A percentile compares a stretch with the other conserved stretches of the same genome.
Conservation (phyloP, 2,113 vertebrate species). For the Meriones unguiculatus region DNA sequence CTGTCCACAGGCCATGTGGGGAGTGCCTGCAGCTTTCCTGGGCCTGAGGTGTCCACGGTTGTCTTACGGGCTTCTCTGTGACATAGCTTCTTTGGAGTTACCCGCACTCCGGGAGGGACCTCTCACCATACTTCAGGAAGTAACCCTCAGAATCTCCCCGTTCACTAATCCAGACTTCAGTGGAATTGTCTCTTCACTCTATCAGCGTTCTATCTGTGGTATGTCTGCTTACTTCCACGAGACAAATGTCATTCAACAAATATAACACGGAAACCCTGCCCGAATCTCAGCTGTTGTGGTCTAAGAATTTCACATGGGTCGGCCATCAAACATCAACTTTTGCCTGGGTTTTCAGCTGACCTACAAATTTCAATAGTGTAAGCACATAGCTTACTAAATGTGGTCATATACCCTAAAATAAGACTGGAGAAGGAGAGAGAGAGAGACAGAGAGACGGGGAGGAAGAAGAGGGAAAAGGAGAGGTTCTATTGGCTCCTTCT, state of each 20-base stretch:
- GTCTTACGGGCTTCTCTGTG: neutral
- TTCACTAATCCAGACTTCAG: no score
- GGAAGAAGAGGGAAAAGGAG: neutral
- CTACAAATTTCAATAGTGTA: neutral
- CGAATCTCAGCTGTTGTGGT: neutral
- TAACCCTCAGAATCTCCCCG: neutral
- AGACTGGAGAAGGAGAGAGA: neutral
- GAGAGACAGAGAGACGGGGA: neutral
- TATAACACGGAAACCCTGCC: neutral
- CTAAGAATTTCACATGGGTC: neutral
- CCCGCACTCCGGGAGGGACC: no score
- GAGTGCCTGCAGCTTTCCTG: no score
- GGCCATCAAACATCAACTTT: neutral
- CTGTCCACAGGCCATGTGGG: neutral
- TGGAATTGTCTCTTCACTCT: neutral
- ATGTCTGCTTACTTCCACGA: neutral
- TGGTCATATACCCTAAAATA: conserved; percentile 2
- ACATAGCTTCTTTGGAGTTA: neutral
- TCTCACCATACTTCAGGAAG: neutral
- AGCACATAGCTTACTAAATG: no score
- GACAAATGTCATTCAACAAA: neutral
- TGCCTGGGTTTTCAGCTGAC: neutral
- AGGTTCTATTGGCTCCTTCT: neutral
- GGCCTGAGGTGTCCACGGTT: neutral
- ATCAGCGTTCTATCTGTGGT: neutral